Conservation (phyloP, 2,797 vertebrate genomes). For the Pelodytes ibericus region DNA sequence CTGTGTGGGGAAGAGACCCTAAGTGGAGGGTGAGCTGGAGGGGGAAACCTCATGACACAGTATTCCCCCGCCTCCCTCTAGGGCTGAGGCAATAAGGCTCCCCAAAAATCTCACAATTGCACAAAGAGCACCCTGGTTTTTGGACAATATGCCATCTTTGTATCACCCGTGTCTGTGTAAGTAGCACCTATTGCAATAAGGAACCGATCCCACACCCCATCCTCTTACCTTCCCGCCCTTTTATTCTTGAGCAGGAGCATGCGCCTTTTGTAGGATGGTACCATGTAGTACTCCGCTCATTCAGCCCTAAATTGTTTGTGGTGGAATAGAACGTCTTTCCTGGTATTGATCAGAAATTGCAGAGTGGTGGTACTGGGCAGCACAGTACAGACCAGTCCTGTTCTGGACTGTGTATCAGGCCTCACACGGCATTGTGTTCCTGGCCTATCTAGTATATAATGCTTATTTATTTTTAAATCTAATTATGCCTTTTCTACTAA, state of each 20-base stretch:
- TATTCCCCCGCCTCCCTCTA: constrained; percentile 19
- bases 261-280: constrained; percentile 31
- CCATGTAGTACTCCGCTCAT: constrained; percentile 18
- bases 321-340: constrained; percentile 11
- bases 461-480: constrained; percentile 22
- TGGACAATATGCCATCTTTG: constrained; percentile 46
- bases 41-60: constrained; percentile 24
- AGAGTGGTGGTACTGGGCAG: background rate
- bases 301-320: constrained; percentile 14
- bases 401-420: background rate
- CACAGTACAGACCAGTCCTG: background rate
- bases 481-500: background rate
- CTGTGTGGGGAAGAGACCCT: constrained; percentile 47
- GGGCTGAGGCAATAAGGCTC: constrained; percentile 52
- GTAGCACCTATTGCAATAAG: constrained; percentile 56
- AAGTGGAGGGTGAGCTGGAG: constrained; percentile 13
- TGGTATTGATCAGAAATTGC: constrained; percentile 2
- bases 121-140: constrained; percentile 42
- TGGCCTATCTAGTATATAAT: constrained; percentile 20
- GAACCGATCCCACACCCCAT: constrained; percentile 6
- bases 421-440: constrained; percentile 18
- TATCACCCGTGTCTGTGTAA: constrained; percentile 49
- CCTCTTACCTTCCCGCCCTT: constrained; percentile 6
- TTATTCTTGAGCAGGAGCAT: constrained; percentile 28
- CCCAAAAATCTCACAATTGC: constrained; percentile 38